Percentiles rank a stretch among this genome's conserved stretches.
Evolutionary conservation across 1,140 invertebrate species (phyloP).

Genomic region (Rhizoglyphus robini): DNA sequence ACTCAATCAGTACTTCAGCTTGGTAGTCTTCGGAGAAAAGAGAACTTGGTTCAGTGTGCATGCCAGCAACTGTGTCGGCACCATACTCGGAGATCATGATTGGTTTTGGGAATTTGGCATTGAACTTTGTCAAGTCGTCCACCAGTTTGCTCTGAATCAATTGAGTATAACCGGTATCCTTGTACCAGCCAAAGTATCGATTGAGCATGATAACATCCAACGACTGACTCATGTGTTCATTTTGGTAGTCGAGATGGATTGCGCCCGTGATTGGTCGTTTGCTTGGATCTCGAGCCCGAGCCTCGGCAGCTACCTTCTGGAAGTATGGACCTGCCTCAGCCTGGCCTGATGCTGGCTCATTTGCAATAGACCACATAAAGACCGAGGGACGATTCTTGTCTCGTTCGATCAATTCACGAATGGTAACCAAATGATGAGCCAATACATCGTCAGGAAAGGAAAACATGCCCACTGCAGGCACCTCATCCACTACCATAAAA

Average conservation of each 20-base stretch:
- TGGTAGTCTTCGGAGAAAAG: slow-evolving; percentile 94
- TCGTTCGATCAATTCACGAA: slow-evolving; percentile 60
- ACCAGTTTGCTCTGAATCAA: slow-evolving; percentile 55
- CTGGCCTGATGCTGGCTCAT: slow-evolving; percentile 64
- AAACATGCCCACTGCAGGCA: slow-evolving; percentile 78
- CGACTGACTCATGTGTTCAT: slow-evolving; percentile 41
- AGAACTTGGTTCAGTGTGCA: too few relatives aligned
- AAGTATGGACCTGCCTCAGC: slow-evolving; percentile 63
- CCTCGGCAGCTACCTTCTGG: slow-evolving; percentile 27
- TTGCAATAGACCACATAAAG: slow-evolving; percentile 90
- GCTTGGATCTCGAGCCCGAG: slow-evolving; percentile 36
- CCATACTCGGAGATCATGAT: slow-evolving; percentile 95
- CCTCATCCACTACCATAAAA: slow-evolving; percentile 93
- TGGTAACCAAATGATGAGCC: slow-evolving; percentile 60
- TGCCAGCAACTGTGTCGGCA: slow-evolving; percentile 75
- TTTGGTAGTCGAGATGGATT: slow-evolving; percentile 38
- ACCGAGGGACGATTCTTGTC: too few relatives aligned
- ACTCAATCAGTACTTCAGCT: slow-evolving; percentile 58
- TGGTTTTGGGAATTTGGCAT: slow-evolving; percentile 76
- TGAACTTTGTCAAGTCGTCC: slow-evolving; percentile 70
- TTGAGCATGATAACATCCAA: slow-evolving; percentile 88
- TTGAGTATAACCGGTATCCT: slow-evolving; percentile 59
- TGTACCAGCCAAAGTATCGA: slow-evolving; percentile 87
- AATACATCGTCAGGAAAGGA: slow-evolving; percentile 49
- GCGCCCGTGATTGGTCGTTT: slow-evolving; percentile 62